Conservation (phyloP, 92 coral and sea anemone species). For the Pocillopora meandrina region DNA sequence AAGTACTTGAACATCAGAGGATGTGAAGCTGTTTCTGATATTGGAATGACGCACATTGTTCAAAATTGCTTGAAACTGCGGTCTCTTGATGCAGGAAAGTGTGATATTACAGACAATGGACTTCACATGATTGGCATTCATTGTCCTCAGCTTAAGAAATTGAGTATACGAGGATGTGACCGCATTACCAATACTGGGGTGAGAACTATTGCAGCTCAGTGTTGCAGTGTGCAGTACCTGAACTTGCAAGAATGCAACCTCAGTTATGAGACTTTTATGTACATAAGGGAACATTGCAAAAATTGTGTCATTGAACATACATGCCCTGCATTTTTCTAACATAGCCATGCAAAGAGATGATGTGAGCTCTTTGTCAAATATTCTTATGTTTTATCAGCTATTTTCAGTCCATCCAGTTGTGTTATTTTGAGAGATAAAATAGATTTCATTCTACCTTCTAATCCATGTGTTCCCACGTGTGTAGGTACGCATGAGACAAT, state of each 20-base stretch:
- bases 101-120: slow-evolving; percentile 91
- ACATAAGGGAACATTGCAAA: slow-evolving; percentile 87
- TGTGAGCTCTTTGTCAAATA: not conserved
- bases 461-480: no score
- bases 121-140: slow-evolving; percentile 91
- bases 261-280: slow-evolving; percentile 81
- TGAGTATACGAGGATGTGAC: slow-evolving; percentile 87
- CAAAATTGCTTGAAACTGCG: slow-evolving; percentile 96
- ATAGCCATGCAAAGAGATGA: not conserved
- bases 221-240: slow-evolving; percentile 90
- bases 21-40: slow-evolving; percentile 90
- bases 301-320: slow-evolving; percentile 96
- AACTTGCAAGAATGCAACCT: slow-evolving; percentile 94
- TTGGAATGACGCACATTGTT: slow-evolving; percentile 85
- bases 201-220: slow-evolving; percentile 87
- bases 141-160: slow-evolving; percentile 97
- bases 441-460: no score
- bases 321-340: slow-evolving; percentile 87
- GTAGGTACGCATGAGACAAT: no score
- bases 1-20: slow-evolving; percentile 94
- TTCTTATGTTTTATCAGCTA: not conserved
- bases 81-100: slow-evolving; percentile 95
- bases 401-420: not conserved
- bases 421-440: no score
- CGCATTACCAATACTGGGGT: slow-evolving; percentile 80